A percentile compares a stretch with the other conserved stretches of the same genome.
phyloP scores from a whole-genome alignment of 2,113 vertebrate genomes.

The Antigone vipio region DNA sequence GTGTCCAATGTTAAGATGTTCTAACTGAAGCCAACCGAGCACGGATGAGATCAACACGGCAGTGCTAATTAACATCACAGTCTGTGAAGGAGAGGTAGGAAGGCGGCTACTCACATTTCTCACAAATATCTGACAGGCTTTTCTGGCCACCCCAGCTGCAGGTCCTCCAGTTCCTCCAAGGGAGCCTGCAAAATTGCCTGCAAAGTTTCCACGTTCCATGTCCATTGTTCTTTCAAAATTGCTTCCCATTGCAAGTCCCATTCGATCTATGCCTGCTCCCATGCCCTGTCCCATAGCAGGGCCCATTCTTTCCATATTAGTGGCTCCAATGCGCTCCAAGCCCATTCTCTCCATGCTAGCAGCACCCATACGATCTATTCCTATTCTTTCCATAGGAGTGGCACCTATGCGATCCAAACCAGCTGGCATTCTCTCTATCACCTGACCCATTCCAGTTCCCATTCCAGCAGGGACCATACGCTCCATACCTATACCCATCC shows the following conservation, averaged over 20 bases:
- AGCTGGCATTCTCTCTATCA: conserved; percentile 87
- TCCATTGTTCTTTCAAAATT: conserved; percentile 90
- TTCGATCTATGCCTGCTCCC: conserved; percentile 88
- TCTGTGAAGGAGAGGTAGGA: neutral
- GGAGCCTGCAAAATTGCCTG: conserved; percentile 85
- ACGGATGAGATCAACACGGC: rapidly evolving
- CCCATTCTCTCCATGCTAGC: conserved; percentile 87
- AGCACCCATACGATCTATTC: conserved; percentile 89
- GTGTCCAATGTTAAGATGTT: rapidly evolving
- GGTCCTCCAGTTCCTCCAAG: conserved; percentile 85
- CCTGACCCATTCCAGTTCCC: conserved; percentile 86
- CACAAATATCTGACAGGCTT: conserved; percentile 98
- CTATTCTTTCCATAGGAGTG: conserved; percentile 85
- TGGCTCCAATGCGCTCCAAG: conserved; percentile 85
- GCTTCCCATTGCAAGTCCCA: conserved; percentile 86
- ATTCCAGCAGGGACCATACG: conserved; percentile 87
- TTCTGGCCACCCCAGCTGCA: conserved; percentile 84
- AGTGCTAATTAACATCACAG: no score
- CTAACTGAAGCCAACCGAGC: neutral
- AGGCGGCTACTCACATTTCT: conserved; percentile 87
- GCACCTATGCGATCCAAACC: conserved; percentile 90
- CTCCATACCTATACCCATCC: conserved; percentile 86
- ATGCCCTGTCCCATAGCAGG: conserved; percentile 83
- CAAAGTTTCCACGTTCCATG: conserved; percentile 90
- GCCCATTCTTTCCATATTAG: conserved; percentile 88